Conservation (phyloP, 2,797 vertebrate genomes). For the Clamator glandarius region DNA sequence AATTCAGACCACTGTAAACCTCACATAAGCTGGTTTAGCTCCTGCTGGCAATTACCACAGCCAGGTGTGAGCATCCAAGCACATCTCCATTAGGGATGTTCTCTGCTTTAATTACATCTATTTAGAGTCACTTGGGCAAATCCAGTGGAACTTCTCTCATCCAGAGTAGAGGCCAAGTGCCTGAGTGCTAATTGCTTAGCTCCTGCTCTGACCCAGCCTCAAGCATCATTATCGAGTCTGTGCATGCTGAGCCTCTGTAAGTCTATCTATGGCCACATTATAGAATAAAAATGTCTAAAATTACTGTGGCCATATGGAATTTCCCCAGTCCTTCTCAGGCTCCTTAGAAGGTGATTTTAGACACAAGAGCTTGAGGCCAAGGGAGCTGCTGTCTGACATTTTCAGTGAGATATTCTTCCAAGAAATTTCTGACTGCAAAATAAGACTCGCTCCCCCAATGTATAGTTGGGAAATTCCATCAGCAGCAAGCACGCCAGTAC, state of each 20-base stretch:
- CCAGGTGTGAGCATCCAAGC: slow-evolving; percentile 38
- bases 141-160: neutral
- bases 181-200: neutral
- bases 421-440: neutral
- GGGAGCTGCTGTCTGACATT: neutral
- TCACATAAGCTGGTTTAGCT: neutral
- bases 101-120: slow-evolving; percentile 30
- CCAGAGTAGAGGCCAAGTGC: slow-evolving; percentile 20
- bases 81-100: slow-evolving; percentile 35
- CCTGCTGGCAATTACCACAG: slow-evolving; percentile 11
- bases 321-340: neutral
- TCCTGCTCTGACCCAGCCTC: neutral
- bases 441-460: too few species aligned
- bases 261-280: neutral
- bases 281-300: neutral
- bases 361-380: neutral
- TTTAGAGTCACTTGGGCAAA: slow-evolving; percentile 33
- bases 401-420: neutral
- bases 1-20: neutral
- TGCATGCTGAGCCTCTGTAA: neutral
- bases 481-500: neutral
- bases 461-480: neutral
- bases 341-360: neutral
- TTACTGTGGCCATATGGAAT: neutral
- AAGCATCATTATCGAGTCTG: neutral